A percentile compares a stretch with the other conserved stretches of the same genome.
Evolutionary conservation across 2,113 vertebrate genomes (phyloP).

Genomic region (Seriola quinqueradiata): DNA sequence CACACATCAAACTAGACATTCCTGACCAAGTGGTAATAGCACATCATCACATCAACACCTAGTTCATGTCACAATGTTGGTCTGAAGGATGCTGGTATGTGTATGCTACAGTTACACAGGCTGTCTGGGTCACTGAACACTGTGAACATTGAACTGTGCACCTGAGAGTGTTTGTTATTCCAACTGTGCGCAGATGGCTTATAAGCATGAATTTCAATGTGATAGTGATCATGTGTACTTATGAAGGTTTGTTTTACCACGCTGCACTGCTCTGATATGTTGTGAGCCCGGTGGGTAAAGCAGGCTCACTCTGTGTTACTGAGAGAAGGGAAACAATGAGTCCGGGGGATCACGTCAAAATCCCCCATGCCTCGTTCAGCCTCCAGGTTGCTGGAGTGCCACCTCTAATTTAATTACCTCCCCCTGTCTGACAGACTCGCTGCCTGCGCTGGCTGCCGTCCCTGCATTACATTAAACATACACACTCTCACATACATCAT

Average conservation of each 20-base stretch:
- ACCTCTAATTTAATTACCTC: slow-evolving; percentile 76
- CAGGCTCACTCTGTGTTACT: slow-evolving; percentile 19
- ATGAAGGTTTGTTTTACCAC: slow-evolving; percentile 45
- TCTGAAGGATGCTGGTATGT: not conserved
- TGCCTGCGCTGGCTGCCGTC: slow-evolving; percentile 54
- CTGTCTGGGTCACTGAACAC: slow-evolving; percentile 2
- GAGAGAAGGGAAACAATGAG: slow-evolving; percentile 47
- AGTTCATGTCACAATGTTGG: not conserved
- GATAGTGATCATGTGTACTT: slow-evolving; percentile 55
- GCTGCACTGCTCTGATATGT: slow-evolving; percentile 19
- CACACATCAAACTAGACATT: not conserved
- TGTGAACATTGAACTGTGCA: slow-evolving; percentile 1
- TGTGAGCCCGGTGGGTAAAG: slow-evolving; percentile 33
- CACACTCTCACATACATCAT: slow-evolving; percentile 19
- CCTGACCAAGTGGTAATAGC: not conserved
- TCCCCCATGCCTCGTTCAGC: slow-evolving; percentile 60
- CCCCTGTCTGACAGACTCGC: slow-evolving; percentile 58
- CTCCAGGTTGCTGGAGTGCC: slow-evolving; percentile 64
- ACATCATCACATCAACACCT: not conserved
- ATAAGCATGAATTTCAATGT: slow-evolving; percentile 57
- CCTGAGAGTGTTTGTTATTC: slow-evolving; percentile 37
- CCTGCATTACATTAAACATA: slow-evolving; percentile 62
- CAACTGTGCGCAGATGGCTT: slow-evolving; percentile 32
- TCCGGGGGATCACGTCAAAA: slow-evolving; percentile 41
- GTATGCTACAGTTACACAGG: not conserved